Conservation (phyloP, 2,113 vertebrate genomes). For the Elephantulus edwardii region DNA sequence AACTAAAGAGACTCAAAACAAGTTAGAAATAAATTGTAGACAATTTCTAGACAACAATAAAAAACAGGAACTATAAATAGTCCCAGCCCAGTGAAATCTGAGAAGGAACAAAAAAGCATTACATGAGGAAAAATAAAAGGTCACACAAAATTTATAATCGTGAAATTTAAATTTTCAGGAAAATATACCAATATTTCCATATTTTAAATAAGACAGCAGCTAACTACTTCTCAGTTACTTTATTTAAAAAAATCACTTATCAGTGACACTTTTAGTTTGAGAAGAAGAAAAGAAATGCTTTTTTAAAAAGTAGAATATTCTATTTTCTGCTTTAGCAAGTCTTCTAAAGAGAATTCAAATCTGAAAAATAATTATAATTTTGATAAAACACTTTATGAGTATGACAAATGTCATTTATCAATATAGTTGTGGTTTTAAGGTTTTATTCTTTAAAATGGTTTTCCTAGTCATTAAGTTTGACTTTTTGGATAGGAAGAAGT, state of each 20-base stretch:
- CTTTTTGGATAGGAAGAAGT: too few relatives aligned
- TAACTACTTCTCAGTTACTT: neutral
- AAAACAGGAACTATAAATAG: neutral
- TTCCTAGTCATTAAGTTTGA: too few relatives aligned
- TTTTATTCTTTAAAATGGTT: too few relatives aligned
- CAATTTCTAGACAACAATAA: neutral
- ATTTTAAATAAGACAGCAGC: neutral
- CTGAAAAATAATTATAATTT: conserved; percentile 12
- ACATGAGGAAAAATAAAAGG: neutral
- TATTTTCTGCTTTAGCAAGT: neutral
- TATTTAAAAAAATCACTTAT: neutral
- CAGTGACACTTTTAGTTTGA: neutral
- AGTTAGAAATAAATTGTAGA: neutral
- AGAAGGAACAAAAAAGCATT: neutral
- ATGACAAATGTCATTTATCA: neutral
- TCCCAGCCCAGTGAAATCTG: neutral
- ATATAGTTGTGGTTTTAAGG: neutral
- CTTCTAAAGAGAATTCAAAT: neutral
- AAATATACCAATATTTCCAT: neutral
- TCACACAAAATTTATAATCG: neutral
- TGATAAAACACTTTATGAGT: neutral
- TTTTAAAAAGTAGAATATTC: neutral
- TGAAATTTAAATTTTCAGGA: neutral
- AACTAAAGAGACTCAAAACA: conserved; percentile 58
- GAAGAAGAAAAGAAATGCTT: neutral